Evolutionary conservation across 2,113 vertebrate species (phyloP), one percentile per base, ranked within the genome.

Genomic region (Condylura cristata): DNA sequence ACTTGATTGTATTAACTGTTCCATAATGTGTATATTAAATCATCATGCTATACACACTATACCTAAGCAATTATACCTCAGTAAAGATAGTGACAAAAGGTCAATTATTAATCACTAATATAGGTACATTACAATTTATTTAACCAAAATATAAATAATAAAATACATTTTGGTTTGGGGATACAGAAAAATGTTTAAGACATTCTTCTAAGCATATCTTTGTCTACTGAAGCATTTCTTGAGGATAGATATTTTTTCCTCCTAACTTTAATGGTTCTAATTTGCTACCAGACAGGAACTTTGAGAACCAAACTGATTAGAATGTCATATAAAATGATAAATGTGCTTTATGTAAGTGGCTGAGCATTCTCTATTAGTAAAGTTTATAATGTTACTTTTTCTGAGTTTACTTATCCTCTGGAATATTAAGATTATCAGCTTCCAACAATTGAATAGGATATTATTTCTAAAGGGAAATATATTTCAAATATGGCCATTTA

Each of bases 251-350:
- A 14, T 65, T 80, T 41, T 58, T 68, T 6, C 34, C 1, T 56
- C 90, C 51, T 51, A 66, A 87, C 2, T 83, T 83, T 94, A 85
- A 66, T 75, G 48, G 4, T 39, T 86, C 58, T 84, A 72, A 85
- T 91, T 75, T 93, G 48, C 32, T 61, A 68, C 51, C 44, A 85
- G 56, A 70, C n/a, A 94, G 66, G 41, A 88, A 80, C 37, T 41
- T 80, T 10, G 20, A 85, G 39, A 70, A 74, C n/a, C 14, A 68
- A n/a, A 30, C 66, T 87, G 78, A 68, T 34, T 74, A 85, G 39
- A 89, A 86, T 70, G 60, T 4, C 22, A 84, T 8, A 48, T 34
- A 56, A 91, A 91, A 83, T 89, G 46, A 70, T 56, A 83, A 87
- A 61, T 48, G n/a, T 70, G 53, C 9, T 70, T 68, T 89, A 56